Evolutionary conservation across 1,140 invertebrate genomes (phyloP), one percentile per base, ranked within the genome.

Genomic region (Aricia agestis): DNA sequence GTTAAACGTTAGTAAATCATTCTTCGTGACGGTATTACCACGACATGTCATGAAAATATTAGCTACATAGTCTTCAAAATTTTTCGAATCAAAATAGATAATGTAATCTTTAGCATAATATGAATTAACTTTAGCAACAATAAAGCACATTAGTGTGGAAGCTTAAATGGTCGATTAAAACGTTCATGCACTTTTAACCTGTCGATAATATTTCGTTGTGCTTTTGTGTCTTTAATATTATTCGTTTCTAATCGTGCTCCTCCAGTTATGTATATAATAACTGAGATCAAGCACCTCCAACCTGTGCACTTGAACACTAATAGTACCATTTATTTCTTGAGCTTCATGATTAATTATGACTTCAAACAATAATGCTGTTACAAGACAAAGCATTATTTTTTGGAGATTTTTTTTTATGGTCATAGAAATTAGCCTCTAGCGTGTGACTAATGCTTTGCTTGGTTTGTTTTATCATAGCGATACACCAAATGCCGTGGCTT

Each of bases 381-480:
- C 86, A 71, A 82, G 89, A 91, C 89, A 67, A 89, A 85, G 83
- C 79, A 75, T 79, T 68, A 67, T 81, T 84, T 79, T 85, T 86
- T 79, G 75, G 79, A 84, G 82, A 52, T 52, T 78, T 79, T 79
- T 78, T 42, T 82, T 76, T 25, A n/a, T n/a, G 25, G 78, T 76
- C 70, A 80, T 86, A 87, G 81, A 77, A 73, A 83, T 69, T 69
- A 69, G 89, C 88, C 82, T 86, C 78, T 88, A 86, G 89, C 88
- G 89, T 92, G 88, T 92, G 89, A 92, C 89, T 92, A 92, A 92
- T 92, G 89, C 89, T 92, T 92, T 90, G 91, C 92, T 92, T 91
- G 89, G 89, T 92, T 91, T 91, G 90, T 92, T 90, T 82, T 92
- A 91, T 89, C 89, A 79, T 91, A 95, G 94, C 72, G 94, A 94